phyloP scores from a whole-genome alignment of 2,888 invertebrate species.

The Idaea aversata region DNA sequence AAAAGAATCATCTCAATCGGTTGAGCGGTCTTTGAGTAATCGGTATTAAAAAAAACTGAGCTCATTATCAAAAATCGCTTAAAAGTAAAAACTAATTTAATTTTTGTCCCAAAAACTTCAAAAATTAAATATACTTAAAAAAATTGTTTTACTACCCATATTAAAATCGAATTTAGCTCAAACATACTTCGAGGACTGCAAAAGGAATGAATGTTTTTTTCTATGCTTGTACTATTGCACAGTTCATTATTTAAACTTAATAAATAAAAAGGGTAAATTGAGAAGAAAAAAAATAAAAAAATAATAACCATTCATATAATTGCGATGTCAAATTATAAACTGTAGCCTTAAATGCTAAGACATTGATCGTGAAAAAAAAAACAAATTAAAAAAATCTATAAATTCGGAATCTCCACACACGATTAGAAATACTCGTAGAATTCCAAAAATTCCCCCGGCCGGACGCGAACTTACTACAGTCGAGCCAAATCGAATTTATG shows the following conservation, averaged over 20 bases:
- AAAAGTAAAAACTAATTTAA: no score
- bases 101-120: no score
- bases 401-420: neutral
- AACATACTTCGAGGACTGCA: neutral
- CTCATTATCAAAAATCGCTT: no score
- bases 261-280: conserved; percentile 28
- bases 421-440: neutral
- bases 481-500: neutral
- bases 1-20: neutral
- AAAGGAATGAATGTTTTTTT: neutral
- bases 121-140: no score
- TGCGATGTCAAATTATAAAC: conserved; percentile 51
- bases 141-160: neutral
- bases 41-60: no score
- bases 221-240: neutral
- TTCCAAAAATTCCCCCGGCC: neutral
- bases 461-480: neutral
- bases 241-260: neutral
- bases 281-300: conserved; percentile 38
- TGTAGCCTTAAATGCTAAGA: conserved; percentile 41
- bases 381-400: neutral
- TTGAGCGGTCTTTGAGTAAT: no score
- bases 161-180: neutral
- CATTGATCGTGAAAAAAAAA: conserved; percentile 7
- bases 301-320: conserved; percentile 44